These are phyloP conservation scores for Sciurus vulgaris DNA, from an alignment of 2,797 vertebrate species.

Conservation along the genomic window DNA sequence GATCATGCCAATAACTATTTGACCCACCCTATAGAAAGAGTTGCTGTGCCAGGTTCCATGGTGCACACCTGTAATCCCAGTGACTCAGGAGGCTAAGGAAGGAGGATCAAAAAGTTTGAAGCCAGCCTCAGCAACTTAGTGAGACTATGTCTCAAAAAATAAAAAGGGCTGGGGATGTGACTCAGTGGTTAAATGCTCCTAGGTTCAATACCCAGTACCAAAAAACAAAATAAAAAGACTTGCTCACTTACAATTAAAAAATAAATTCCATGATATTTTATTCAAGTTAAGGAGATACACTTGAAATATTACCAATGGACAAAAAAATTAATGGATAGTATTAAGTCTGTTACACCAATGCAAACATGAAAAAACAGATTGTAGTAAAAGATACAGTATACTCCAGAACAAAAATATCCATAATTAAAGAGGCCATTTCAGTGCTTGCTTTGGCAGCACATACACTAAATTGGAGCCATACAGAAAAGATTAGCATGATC, in stretches of 20 bases:
- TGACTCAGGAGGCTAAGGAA: no score
- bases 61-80: no score
- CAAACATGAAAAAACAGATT: slow-evolving; percentile 23
- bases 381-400: neutral
- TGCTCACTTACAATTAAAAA: neutral
- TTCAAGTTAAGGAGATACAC: slow-evolving; percentile 33
- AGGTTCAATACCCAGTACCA: no score
- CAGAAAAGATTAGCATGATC: neutral
- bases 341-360: neutral
- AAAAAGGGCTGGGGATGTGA: no score
- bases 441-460: neutral
- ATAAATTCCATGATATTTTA: slow-evolving; percentile 28
- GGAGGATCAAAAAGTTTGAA: no score
- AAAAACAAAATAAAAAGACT: no score
- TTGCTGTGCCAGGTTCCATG: neutral
- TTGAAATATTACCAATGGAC: slow-evolving; percentile 11
- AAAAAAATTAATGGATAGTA: slow-evolving; percentile 23
- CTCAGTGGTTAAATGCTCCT: no score
- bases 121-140: no score
- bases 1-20: neutral
- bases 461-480: neutral
- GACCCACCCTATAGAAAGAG: neutral
- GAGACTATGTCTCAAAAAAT: no score
- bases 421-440: neutral
- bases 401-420: neutral